Evolutionary conservation across 2,888 invertebrate species (phyloP).

Genomic region (Xanthorhoe designata): DNA sequence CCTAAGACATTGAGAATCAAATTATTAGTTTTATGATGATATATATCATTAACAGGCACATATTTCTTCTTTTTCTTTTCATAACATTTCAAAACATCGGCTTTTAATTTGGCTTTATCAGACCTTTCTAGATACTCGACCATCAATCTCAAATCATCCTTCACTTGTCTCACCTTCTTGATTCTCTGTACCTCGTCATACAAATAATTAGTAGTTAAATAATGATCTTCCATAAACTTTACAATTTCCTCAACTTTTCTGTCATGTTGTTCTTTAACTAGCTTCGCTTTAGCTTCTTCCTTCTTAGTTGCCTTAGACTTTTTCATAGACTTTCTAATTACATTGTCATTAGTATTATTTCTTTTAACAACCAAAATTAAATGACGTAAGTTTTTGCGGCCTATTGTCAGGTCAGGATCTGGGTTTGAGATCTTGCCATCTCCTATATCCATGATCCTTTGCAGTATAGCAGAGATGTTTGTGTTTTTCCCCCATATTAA

Average conservation of each 20-base stretch:
- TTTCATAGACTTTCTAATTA: background rate
- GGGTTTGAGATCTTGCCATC: background rate
- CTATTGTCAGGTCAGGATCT: background rate
- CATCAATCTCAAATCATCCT: slow-evolving; percentile 55
- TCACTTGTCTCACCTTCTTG: slow-evolving; percentile 37
- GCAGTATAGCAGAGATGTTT: background rate
- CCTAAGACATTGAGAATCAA: slow-evolving; percentile 49
- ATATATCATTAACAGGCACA: background rate
- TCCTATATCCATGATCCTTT: slow-evolving; percentile 8
- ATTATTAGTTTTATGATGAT: slow-evolving; percentile 49
- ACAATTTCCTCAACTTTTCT: slow-evolving; percentile 47
- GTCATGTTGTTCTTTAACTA: slow-evolving; percentile 37
- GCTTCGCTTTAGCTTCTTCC: background rate
- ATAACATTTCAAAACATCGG: slow-evolving; percentile 46
- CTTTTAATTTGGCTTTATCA: slow-evolving; percentile 34
- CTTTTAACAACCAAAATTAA: slow-evolving; percentile 11
- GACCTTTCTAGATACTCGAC: slow-evolving; percentile 50
- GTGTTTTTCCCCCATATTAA: background rate
- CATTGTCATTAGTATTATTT: background rate
- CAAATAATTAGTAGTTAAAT: slow-evolving; percentile 52
- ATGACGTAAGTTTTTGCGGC: slow-evolving; percentile 9
- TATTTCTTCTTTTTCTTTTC: slow-evolving; percentile 6
- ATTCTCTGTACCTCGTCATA: slow-evolving; percentile 59
- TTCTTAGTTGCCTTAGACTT: background rate
- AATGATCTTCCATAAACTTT: slow-evolving; percentile 46